Base-by-base conservation (phyloP, 2,797 vertebrate species). In the Pampus argenteus region DNA sequence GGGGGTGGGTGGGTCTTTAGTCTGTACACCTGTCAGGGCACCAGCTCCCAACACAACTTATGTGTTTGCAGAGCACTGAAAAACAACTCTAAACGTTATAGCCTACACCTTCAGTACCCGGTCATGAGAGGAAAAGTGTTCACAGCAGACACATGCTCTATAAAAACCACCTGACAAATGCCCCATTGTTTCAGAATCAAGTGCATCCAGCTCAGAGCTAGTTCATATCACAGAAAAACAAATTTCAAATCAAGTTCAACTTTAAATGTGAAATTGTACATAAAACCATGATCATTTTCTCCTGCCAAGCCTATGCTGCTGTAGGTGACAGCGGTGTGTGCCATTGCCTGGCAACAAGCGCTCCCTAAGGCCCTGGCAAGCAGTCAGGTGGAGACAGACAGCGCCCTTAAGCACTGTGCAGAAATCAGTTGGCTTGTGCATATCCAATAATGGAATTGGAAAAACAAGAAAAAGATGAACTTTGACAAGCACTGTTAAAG, bases 321-420 rank as follows among this genome's bases (percentile, higher is more conserved):
- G 76, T 75, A 82, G 83, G 80, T 77, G 54, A 85, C 74, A 60
- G 65, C 18, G n/a, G 65, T 78, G 72, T 87, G 73, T 70, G 86
- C 83, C 76, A 89, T 80, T 81, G 88, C 90, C 85, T 88, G 88
- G 91, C 88, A 93, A 91, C 89, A 86, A 83, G 83, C 55, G 1
- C 79, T 89, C 87, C 85, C 85, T 1, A 25, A 82, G 76, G 86
- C 52, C 74, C 76, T 13, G 56, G 59, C 49, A 74, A 76, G 77
- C 81, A 86, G 79, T 75, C 76, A 85, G 87, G 78, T 89, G 75
- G 84, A 87, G 86, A 82, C 71, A 76, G 84, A 77, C 77, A 68
- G 78, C 64, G 23, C 79, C 89, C 75, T 67, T 22, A 60, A 84
- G 79, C 66, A 45, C 28, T 20, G 38, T 1, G 1, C 36, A 79